Percentiles rank a stretch among this genome's conserved stretches.
Conservation (phyloP, 2,888 invertebrate species). For the Alsophila aescularia region DNA sequence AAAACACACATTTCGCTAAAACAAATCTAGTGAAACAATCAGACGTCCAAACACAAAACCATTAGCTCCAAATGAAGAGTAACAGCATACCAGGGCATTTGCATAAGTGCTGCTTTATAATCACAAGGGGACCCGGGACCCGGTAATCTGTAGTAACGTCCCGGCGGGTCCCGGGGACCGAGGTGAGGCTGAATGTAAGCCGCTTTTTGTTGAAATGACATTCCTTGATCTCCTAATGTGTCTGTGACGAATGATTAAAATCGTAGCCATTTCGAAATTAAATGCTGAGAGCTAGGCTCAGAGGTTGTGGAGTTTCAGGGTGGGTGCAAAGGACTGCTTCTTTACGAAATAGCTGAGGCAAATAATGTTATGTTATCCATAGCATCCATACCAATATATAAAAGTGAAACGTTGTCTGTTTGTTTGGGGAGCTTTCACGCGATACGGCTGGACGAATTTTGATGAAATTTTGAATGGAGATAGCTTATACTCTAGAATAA, state of each 20-base stretch:
- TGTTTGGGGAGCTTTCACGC: no score
- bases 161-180: neutral
- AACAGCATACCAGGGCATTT: slow-evolving; percentile 31
- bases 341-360: no score
- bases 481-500: no score
- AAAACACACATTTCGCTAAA: slow-evolving; percentile 1
- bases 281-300: neutral
- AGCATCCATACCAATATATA: no score
- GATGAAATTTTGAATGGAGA: no score
- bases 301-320: neutral
- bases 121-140: slow-evolving; percentile 10
- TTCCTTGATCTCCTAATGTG: slow-evolving; percentile 41
- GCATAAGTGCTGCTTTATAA: slow-evolving; percentile 39
- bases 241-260: slow-evolving; percentile 33
- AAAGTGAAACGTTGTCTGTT: no score
- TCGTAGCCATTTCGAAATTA: slow-evolving; percentile 8
- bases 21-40: slow-evolving; percentile 30
- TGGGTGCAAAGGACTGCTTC: neutral
- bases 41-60: slow-evolving; percentile 15
- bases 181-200: slow-evolving; percentile 33
- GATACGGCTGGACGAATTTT: no score
- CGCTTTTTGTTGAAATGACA: slow-evolving; percentile 43
- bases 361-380: no score
- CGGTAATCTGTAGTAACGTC: slow-evolving; percentile 6
- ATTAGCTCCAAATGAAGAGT: slow-evolving; percentile 34